phyloP scores from a whole-genome alignment of 30 jellyfish, hydroid and myxozoan genomes.

The Mastigias papua region DNA sequence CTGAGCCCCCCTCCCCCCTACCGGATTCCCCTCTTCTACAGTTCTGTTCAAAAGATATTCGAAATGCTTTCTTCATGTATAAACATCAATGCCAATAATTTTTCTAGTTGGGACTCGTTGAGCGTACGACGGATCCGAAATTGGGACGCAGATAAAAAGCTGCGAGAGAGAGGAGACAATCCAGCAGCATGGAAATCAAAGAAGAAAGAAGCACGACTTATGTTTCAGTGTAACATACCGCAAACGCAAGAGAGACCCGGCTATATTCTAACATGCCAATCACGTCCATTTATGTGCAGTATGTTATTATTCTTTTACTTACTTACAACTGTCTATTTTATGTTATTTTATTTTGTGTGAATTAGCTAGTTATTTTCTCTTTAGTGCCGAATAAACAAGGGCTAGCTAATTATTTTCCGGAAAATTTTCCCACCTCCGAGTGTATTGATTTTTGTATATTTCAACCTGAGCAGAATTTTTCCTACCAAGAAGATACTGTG shows the following conservation, averaged over 20 bases:
- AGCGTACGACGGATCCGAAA: constrained; percentile 94
- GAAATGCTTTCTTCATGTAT: too few species aligned
- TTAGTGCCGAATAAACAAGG: too few species aligned
- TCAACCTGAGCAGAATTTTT: too few species aligned
- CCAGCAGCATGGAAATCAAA: constrained; percentile 97
- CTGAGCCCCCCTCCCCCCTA: too few species aligned
- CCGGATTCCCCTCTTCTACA: too few species aligned
- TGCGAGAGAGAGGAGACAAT: constrained; percentile 91
- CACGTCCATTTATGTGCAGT: constrained; percentile 97
- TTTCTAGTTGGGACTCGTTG: constrained; percentile 90
- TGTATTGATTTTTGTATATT: too few species aligned
- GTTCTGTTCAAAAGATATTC: too few species aligned
- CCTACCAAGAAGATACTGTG: too few species aligned
- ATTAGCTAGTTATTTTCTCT: too few species aligned
- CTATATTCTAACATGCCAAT: constrained; percentile 84
- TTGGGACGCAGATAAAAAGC: constrained; percentile 95
- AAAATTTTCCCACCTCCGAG: too few species aligned
- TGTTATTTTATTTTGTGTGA: neutral
- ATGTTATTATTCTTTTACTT: constrained; percentile 21
- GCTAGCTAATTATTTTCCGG: too few species aligned
- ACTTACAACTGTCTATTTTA: neutral
- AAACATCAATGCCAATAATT: neutral
- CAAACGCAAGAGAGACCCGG: constrained; percentile 80
- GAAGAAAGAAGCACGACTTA: constrained; percentile 94
- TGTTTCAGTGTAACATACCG: constrained; percentile 90